Base-by-base conservation (phyloP, 2,797 vertebrate species). In the Ptychobarbus kaznakovi region DNA sequence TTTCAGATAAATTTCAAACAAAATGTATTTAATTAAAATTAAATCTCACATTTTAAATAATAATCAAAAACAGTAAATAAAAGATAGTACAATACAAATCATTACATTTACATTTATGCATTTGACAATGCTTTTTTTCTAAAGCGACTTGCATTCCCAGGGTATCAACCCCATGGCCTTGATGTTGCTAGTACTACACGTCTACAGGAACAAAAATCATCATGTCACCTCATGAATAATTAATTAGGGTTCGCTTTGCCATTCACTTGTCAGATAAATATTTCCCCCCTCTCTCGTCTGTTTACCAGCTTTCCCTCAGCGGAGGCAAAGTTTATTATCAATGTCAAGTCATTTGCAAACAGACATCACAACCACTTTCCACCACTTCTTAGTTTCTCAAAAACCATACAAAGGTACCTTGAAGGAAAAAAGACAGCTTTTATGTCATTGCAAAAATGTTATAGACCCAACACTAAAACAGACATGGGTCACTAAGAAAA, bases 151-250 rank as follows among this genome's bases (percentile, higher is more conserved):
- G 42, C 44, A 80, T 68, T 80, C 63, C 63, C 44, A 8, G 28
- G 28, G 18, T 35, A 66, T 68, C 42, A 80, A 68, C 35, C 63
- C 63, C 63, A 51, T 51, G 44, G 38, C 44, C 78, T 80, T 80
- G 78, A 80, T 68, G 28, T 78, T 77, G 35, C 46, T 66, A 40
- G 58, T 76, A 51, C 73, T 44, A 68, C 56, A 46, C 63, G 3
- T 84, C 73, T 66, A 84, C 73, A 68, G 46, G 75, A 84, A 58
- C 65, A 77, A 77, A 84, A 42, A 78, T 78, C 35, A 42, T 84
- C 74, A 84, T 84, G 73, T 77, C 61, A 68, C 75, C 73, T 84
- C 63, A 84, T 84, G 63, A 83, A 84, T 84, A 68, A 78, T 78
- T 84, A 84, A 84, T 80, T 66, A 68, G 63, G 18, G 63, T 53